These are phyloP conservation scores for Phortica okadai DNA, from an alignment of 2,888 invertebrate species.

Conservation along the genomic window DNA sequence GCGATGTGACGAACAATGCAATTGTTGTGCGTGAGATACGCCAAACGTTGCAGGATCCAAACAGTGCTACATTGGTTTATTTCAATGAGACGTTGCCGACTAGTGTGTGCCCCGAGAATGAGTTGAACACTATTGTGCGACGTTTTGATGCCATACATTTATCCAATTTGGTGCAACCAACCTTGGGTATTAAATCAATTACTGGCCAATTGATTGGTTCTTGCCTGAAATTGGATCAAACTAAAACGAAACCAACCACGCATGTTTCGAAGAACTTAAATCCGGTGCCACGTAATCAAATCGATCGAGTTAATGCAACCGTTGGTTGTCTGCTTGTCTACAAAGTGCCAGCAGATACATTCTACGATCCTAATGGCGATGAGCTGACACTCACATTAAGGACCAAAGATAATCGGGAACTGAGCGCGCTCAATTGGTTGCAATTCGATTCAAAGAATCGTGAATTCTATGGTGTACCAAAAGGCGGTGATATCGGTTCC, in stretches of 20 bases:
- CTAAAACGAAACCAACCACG: slow-evolving; percentile 78
- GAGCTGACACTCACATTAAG: slow-evolving; percentile 85
- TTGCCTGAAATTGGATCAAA: slow-evolving; percentile 79
- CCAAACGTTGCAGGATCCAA: slow-evolving; percentile 69
- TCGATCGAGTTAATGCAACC: slow-evolving; percentile 89
- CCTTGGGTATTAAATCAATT: slow-evolving; percentile 82
- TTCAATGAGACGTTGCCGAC: slow-evolving; percentile 89
- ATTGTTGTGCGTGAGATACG: slow-evolving; percentile 75
- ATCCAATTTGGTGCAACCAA: slow-evolving; percentile 81
- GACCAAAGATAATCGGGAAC: slow-evolving; percentile 83
- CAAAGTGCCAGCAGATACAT: slow-evolving; percentile 91
- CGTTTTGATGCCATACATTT: slow-evolving; percentile 78
- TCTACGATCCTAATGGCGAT: slow-evolving; percentile 92
- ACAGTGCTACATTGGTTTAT: slow-evolving; percentile 82
- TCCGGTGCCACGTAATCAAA: slow-evolving; percentile 89
- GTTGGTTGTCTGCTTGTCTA: slow-evolving; percentile 89
- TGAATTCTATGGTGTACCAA: slow-evolving; percentile 92
- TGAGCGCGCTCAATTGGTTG: slow-evolving; percentile 87
- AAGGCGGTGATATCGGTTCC: slow-evolving; percentile 83
- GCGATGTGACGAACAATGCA: slow-evolving; percentile 71
- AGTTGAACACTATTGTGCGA: slow-evolving; percentile 81
- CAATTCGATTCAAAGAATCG: slow-evolving; percentile 92
- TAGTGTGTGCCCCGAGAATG: slow-evolving; percentile 84
- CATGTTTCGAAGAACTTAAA: slow-evolving; percentile 81
- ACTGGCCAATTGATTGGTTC: slow-evolving; percentile 82